phyloP scores from a whole-genome alignment of 2,113 vertebrate species.

The Myotis brandtii region DNA sequence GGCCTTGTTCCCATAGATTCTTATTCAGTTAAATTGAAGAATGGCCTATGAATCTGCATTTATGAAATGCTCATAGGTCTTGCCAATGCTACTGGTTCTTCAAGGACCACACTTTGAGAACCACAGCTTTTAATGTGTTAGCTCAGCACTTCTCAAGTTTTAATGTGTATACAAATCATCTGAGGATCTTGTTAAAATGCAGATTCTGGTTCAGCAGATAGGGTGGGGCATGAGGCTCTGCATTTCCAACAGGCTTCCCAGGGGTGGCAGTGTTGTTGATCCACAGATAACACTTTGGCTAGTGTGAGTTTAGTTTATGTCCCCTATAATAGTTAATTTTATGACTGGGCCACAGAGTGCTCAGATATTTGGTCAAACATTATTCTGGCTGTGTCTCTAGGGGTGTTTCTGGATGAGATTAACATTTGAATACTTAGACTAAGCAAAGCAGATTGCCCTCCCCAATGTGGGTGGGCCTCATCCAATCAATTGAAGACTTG shows the following conservation, averaged over 20 bases:
- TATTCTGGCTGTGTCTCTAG: background rate
- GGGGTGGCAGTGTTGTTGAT: background rate
- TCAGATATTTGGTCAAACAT: background rate
- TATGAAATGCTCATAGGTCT: background rate
- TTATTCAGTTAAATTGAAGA: conserved; percentile 21
- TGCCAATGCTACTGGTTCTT: background rate
- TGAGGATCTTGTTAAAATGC: background rate
- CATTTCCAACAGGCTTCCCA: background rate
- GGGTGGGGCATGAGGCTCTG: background rate
- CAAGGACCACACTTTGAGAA: background rate
- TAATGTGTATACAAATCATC: background rate
- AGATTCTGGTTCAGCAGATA: background rate
- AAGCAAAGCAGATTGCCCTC: background rate
- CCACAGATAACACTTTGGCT: background rate
- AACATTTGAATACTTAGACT: background rate
- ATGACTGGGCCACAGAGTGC: background rate
- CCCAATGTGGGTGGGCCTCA: background rate
- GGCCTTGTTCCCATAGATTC: background rate
- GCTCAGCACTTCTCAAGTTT: background rate
- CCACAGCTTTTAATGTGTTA: background rate
- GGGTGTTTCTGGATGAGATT: background rate
- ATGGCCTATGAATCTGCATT: background rate
- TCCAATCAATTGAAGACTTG: background rate
- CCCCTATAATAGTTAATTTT: background rate
- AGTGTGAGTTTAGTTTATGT: background rate